Base-by-base conservation (phyloP, 2,888 invertebrate genomes). In the Drosophila melanosoma region DNA sequence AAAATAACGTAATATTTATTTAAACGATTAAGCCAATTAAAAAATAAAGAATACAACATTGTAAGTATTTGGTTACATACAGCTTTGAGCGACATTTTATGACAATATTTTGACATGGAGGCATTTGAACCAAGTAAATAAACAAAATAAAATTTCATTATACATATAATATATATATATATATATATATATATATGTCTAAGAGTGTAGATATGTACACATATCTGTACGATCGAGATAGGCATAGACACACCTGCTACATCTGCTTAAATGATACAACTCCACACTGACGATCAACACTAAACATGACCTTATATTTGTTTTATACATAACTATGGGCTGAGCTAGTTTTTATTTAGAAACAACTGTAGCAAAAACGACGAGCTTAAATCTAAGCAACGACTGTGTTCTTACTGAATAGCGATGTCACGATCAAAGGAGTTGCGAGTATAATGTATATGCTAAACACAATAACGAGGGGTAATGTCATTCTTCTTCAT, bases 1-100 rank as follows among this genome's bases (percentile, higher is more conserved):
- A 49, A 57, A 58, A 53, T 33, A 59, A 54, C 42, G 48, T 38
- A 70, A 58, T 40, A 65, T 58, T 64, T 57, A 68, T 48, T 63
- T 60, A n/a, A 53, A 45, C 20, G 23, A 32, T 2, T 40, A 52
- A 38, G 52, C 29, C 36, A 49, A 57, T 42, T 38, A 51, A 17
- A 51, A 49, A 36, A 33, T 51, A 15, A 48, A 32, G 12, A 26
- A 51, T 42, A 32, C 35, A 54, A 59, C 26, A 45, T 32, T 35
- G 5, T 26, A 33, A 6, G 29, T 29, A 35, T 20, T 32, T 20
- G 12, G 35, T 8, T 48, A 49, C 29, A 32, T 40, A 40, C 17
- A 49, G 26, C 49, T 23, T 45, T 45, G 45, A 23, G 45, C 45
- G 45, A 45, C 23, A 45, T 45, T 45, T 45, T 23, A 26, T 36